These are phyloP conservation scores for Agrochola lychnidis DNA, from an alignment of 2,888 invertebrate species.

Conservation along the genomic window DNA sequence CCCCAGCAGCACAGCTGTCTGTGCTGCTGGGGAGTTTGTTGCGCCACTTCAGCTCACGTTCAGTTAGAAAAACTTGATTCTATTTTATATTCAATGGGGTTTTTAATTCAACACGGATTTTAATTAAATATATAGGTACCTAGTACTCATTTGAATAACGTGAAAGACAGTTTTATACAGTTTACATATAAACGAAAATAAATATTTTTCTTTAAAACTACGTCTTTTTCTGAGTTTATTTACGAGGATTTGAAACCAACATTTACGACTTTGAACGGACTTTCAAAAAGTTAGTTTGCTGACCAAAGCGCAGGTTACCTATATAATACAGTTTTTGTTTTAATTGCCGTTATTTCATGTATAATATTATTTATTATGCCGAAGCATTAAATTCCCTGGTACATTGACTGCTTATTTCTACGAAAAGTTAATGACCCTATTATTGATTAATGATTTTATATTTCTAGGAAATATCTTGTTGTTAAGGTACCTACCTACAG, in stretches of 20 bases:
- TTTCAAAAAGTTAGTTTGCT: background rate
- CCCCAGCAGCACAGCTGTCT: too few relatives aligned
- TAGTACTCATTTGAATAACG: background rate
- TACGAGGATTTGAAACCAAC: background rate
- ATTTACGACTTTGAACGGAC: background rate
- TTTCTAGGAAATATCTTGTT: constrained; percentile 1
- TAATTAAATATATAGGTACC: fast-evolving
- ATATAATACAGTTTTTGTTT: background rate
- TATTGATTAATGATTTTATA: background rate
- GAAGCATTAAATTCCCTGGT: background rate
- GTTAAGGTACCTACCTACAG: background rate
- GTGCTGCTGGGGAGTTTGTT: too few relatives aligned
- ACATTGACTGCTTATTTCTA: constrained; percentile 4
- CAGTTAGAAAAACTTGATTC: too few relatives aligned
- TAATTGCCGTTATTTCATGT: background rate
- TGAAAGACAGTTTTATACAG: constrained; percentile 1
- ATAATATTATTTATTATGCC: background rate
- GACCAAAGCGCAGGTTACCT: background rate
- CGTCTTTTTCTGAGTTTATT: background rate
- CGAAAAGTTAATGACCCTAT: constrained; percentile 7
- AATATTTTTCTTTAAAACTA: background rate
- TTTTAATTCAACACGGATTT: background rate
- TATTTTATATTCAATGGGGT: background rate
- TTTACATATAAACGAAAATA: background rate
- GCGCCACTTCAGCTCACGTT: too few relatives aligned